Percentiles rank a stretch among this genome's conserved stretches.
Conservation (phyloP, 2,797 vertebrate species). For the Danio aesculapii region DNA sequence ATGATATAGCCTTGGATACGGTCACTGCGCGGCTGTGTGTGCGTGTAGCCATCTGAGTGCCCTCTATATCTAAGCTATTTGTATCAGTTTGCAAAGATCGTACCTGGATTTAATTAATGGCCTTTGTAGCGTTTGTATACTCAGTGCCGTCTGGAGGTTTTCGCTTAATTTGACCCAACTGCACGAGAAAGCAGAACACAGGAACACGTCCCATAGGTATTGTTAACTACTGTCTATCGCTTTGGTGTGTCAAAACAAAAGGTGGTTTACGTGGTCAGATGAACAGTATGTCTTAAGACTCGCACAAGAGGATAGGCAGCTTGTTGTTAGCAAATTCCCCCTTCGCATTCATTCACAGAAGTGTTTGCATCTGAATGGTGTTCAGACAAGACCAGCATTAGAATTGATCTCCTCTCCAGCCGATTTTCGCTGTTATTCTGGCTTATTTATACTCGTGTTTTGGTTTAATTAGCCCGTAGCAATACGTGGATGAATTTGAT, state of each 20-base stretch:
- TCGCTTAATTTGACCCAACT: conserved; percentile 43
- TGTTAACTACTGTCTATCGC: conserved; percentile 47
- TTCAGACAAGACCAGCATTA: conserved; percentile 46
- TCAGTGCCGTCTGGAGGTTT: conserved; percentile 18
- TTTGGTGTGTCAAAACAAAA: conserved; percentile 50
- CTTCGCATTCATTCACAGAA: conserved; percentile 48
- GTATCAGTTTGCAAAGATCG: conserved; percentile 40
- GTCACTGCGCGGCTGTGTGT: conserved; percentile 19
- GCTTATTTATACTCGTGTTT: conserved; percentile 34
- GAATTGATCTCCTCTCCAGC: conserved; percentile 49
- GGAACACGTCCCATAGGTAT: conserved; percentile 33
- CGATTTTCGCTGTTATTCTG: conserved; percentile 47
- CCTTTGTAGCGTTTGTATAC: conserved; percentile 29
- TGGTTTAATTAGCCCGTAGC: conserved; percentile 31
- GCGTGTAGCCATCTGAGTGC: conserved; percentile 13
- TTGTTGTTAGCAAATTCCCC: conserved; percentile 46
- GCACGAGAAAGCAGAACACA: conserved; percentile 30
- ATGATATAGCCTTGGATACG: conserved; percentile 36
- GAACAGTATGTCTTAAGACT: conserved; percentile 21
- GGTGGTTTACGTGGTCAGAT: conserved; percentile 33
- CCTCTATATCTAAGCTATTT: conserved; percentile 32
- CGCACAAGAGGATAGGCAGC: neutral
- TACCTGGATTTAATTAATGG: conserved; percentile 47
- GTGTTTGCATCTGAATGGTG: conserved; percentile 50
- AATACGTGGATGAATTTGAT: conserved; percentile 46